These are phyloP conservation scores for Brachynemurus nebulosus DNA, from an alignment of 2,888 invertebrate genomes.

Conservation along the genomic window DNA sequence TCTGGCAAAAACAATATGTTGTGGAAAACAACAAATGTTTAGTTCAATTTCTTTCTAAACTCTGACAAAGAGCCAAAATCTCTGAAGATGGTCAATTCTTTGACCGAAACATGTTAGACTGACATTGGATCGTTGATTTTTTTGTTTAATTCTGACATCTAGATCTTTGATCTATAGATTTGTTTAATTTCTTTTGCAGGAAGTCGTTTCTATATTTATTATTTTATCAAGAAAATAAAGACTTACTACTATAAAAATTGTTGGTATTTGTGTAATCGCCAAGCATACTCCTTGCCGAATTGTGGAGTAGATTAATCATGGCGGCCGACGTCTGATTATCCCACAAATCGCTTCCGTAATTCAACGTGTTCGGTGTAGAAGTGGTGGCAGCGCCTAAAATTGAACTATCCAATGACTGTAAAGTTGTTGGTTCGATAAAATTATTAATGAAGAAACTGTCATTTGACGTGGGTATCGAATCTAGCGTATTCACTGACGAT, in stretches of 20 bases:
- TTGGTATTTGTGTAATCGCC: slow-evolving; percentile 3
- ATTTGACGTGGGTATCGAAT: slow-evolving; percentile 12
- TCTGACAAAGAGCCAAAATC: too few relatives aligned
- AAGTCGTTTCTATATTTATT: too few relatives aligned
- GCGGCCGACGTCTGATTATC: background rate
- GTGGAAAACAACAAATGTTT: too few relatives aligned
- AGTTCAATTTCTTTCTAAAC: too few relatives aligned
- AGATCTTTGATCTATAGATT: too few relatives aligned
- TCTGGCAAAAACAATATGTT: too few relatives aligned
- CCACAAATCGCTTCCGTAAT: background rate
- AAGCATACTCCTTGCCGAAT: slow-evolving; percentile 6
- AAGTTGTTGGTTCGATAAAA: slow-evolving; percentile 15
- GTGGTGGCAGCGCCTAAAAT: background rate
- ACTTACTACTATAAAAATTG: background rate
- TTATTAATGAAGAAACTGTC: slow-evolving; percentile 26
- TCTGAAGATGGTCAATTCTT: too few relatives aligned
- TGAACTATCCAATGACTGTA: slow-evolving; percentile 1
- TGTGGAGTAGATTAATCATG: slow-evolving; percentile 7
- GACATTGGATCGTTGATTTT: too few relatives aligned
- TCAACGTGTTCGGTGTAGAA: background rate
- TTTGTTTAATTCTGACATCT: too few relatives aligned
- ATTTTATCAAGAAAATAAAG: background rate
- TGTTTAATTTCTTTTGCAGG: too few relatives aligned
- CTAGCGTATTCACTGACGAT: slow-evolving; percentile 11
- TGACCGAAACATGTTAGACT: too few relatives aligned